phyloP scores from a whole-genome alignment of 2,888 invertebrate species.

The Agrochola lychnidis region DNA sequence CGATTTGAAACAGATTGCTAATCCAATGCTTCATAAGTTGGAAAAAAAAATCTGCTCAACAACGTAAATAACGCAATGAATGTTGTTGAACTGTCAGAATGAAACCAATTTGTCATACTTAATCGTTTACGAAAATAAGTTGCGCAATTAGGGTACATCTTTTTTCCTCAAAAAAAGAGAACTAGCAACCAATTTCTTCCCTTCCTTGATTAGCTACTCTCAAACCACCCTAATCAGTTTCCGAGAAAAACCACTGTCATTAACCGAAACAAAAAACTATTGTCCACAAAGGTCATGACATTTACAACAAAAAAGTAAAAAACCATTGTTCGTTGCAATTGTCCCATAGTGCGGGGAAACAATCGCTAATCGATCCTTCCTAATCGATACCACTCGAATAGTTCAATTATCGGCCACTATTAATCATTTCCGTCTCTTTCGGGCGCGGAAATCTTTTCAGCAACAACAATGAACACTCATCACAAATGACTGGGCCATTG shows the following conservation, averaged over 20 bases:
- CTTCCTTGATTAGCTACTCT: not conserved
- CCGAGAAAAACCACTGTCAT: slow-evolving; percentile 14
- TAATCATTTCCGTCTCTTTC: slow-evolving; percentile 66
- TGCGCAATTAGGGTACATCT: not conserved
- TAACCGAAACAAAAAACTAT: slow-evolving; percentile 37
- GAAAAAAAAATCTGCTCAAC: no score
- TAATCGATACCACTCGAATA: slow-evolving; percentile 66
- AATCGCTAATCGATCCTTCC: slow-evolving; percentile 60
- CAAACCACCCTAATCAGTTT: not conserved
- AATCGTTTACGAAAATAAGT: no score
- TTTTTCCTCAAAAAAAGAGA: not conserved
- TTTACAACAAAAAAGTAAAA: slow-evolving; percentile 45
- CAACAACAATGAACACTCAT: slow-evolving; percentile 72
- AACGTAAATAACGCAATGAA: no score
- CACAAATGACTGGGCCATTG: slow-evolving; percentile 71
- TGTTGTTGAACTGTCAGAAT: no score
- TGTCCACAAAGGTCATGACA: slow-evolving; percentile 36
- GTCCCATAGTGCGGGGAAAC: slow-evolving; percentile 57
- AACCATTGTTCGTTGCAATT: slow-evolving; percentile 50
- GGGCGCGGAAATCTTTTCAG: slow-evolving; percentile 69
- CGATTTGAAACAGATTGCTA: no score
- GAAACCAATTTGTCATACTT: no score
- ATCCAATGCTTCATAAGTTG: no score
- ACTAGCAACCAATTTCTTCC: not conserved
- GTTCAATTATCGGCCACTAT: slow-evolving; percentile 66